Evolutionary conservation across 2,888 invertebrate genomes (phyloP), one percentile per base, ranked within the genome.

Genomic region (Busseola fusca): DNA sequence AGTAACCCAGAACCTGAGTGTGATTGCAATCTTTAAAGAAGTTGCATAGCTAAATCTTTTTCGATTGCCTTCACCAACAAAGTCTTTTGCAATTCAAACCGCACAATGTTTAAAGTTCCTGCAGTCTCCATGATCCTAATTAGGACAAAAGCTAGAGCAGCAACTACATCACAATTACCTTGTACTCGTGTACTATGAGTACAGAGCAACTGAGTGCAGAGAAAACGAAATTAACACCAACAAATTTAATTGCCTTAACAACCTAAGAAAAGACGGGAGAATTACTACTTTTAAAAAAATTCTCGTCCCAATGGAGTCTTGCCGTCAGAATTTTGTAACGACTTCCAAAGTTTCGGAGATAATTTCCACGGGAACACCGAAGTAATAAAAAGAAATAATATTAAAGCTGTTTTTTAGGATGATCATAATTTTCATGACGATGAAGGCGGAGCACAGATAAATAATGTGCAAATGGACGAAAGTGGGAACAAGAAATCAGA

Each of bases 251-350:
- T 85, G 85, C 62, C 70, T 73, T 52, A 82, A 77, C 69, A 72
- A 62, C 60, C 65, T 56, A 56, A 30, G 42, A 65, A 37, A 64
- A 73, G 70, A 72, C 64, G 74, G 58, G 56, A 57, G 58, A 82
- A 81, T 84, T 85, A 82, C 84, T 73, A 68, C 66, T 74, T 82
- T 78, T 74, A 64, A 72, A 84, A 84, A 85, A 83, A 72, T 69
- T 80, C 71, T 14, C 40, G 34, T 52, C 80, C 72, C 79, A 63
- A 52, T 66, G 81, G 72, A 69, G 73, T 65, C 68, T 71, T 69
- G 65, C 80, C 77, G 69, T 48, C 69, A 73, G 75, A 82, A 83
- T 83, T 84, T 80, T 83, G 79, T 87, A 87, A 86, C 76, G 72
- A 77, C 75, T 72, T 78, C 30, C 59, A 71, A 83, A 79, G 72